A percentile compares a stretch with the other conserved stretches of the same genome.
Evolutionary conservation across 2,888 invertebrate species (phyloP).

Genomic region (Sericinus montela): DNA sequence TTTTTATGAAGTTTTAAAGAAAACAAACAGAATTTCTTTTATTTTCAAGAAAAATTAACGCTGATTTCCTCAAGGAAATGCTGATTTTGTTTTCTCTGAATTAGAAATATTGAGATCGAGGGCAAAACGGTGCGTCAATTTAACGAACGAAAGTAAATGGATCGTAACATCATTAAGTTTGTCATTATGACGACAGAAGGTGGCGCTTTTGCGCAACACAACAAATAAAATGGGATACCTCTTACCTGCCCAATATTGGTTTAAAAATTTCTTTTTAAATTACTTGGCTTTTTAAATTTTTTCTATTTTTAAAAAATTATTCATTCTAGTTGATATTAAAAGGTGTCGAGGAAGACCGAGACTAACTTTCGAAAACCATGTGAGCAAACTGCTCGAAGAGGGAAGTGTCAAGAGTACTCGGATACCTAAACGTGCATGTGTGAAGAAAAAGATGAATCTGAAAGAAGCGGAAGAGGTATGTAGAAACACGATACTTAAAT

Average conservation of each 20-base stretch:
- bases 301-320: too few relatives aligned
- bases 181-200: constrained; percentile 15
- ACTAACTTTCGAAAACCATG: too few relatives aligned
- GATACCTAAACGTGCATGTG: too few relatives aligned
- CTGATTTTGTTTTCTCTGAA: constrained; percentile 24
- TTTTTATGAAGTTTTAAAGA: neutral
- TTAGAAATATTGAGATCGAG: constrained; percentile 25
- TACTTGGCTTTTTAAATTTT: neutral
- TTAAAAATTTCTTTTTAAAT: neutral
- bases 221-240: constrained; percentile 12
- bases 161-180: constrained; percentile 19
- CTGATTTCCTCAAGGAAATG: constrained; percentile 17
- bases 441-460: too few relatives aligned
- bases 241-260: neutral
- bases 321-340: too few relatives aligned
- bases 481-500: too few relatives aligned
- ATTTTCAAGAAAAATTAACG: constrained; percentile 9
- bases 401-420: too few relatives aligned
- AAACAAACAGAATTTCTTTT: constrained; percentile 11
- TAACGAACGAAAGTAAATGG: constrained; percentile 17
- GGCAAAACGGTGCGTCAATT: constrained; percentile 18
- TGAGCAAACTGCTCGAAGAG: too few relatives aligned
- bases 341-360: too few relatives aligned
- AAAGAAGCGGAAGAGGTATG: too few relatives aligned
- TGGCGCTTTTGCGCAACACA: constrained; percentile 9